Percentiles rank a stretch among this genome's conserved stretches.
These are phyloP conservation scores for Puffinus mauretanicus DNA, from an alignment of 2,113 vertebrate species.

Conservation along the genomic window DNA sequence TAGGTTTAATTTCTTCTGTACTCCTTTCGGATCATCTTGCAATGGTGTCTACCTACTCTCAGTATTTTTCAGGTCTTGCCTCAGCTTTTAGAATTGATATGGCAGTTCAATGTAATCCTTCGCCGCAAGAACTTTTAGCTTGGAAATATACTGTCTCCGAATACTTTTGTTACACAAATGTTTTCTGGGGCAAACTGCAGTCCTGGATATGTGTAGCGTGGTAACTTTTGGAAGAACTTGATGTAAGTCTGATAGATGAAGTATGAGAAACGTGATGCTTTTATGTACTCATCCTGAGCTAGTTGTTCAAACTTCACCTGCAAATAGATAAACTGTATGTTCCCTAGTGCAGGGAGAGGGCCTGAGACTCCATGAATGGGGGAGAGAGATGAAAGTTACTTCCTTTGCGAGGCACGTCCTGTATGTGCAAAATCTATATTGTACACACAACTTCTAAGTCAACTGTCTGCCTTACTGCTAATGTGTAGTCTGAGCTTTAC, in stretches of 20 bases:
- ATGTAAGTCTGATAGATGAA: not conserved
- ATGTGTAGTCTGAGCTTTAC: not conserved
- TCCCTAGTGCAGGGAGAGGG: not conserved
- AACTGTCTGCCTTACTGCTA: not conserved
- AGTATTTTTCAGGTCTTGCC: not conserved
- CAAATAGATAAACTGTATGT: not conserved
- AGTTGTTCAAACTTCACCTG: not conserved
- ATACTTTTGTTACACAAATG: not conserved
- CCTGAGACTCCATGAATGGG: not conserved
- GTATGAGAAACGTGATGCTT: not conserved
- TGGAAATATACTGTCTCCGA: not conserved
- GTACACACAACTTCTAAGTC: too few species aligned
- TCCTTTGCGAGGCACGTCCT: not conserved
- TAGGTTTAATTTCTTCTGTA: not conserved
- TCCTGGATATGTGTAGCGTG: fast-evolving
- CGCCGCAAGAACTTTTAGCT: not conserved
- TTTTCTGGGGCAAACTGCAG: not conserved
- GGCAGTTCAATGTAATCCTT: not conserved
- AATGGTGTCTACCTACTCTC: not conserved
- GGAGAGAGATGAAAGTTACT: not conserved
- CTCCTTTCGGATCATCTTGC: not conserved
- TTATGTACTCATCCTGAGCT: not conserved
- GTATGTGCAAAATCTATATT: not conserved
- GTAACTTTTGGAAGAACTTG: not conserved
- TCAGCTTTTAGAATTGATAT: not conserved